These are phyloP conservation scores for Acropora yongei DNA, from an alignment of 64 coral and sea anemone genomes.

Conservation along the genomic window DNA sequence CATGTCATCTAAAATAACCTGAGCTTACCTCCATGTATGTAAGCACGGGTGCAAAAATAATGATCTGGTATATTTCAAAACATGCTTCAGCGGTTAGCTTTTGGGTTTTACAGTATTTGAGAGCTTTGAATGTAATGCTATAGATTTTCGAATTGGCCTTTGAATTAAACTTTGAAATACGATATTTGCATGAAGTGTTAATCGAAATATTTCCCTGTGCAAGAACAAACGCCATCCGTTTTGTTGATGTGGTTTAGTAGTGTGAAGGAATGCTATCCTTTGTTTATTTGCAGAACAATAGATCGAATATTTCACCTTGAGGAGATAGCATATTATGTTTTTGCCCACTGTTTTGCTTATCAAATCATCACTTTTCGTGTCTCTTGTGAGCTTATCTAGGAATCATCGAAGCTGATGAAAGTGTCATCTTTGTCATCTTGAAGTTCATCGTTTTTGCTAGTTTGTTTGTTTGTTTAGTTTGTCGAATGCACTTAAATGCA, in stretches of 20 bases:
- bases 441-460: too few species aligned
- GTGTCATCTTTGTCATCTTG: too few species aligned
- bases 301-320: background rate
- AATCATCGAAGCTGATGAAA: too few species aligned
- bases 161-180: background rate
- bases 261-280: constrained; percentile 6
- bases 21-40: too few species aligned
- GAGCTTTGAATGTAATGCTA: too few species aligned
- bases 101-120: background rate
- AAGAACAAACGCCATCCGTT: background rate
- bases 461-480: too few species aligned
- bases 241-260: background rate
- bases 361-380: background rate
- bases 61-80: background rate
- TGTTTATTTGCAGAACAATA: constrained; percentile 10
- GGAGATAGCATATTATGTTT: background rate
- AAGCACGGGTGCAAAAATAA: too few species aligned
- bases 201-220: background rate
- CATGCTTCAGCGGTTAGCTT: background rate
- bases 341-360: background rate
- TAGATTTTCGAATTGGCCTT: background rate
- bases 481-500: too few species aligned
- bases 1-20: too few species aligned
- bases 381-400: background rate
- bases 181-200: background rate